phyloP scores from a whole-genome alignment of 1,140 invertebrate genomes.

The Diuraphis noxia region DNA sequence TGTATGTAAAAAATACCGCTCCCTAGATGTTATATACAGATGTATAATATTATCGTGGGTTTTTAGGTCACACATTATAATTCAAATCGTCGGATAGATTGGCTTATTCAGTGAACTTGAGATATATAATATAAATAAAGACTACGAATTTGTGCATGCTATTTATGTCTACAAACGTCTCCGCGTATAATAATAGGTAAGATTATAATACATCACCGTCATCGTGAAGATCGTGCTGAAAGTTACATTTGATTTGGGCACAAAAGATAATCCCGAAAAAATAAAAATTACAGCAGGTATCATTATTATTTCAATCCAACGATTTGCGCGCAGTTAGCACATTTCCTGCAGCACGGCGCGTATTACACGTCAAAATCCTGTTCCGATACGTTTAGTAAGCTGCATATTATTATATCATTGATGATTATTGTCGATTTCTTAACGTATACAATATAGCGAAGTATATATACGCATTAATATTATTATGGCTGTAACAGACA shows the following conservation, averaged over 20 bases:
- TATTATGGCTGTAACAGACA: not conserved
- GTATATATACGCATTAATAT: not conserved
- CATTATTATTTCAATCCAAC: not conserved
- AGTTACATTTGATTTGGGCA: not conserved
- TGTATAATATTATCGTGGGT: not conserved
- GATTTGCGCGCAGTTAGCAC: slow-evolving; percentile 1
- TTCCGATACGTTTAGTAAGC: not conserved
- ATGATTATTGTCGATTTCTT: not conserved
- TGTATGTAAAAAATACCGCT: not conserved
- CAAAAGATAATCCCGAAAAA: not conserved
- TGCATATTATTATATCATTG: not conserved
- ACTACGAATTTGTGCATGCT: not conserved
- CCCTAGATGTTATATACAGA: not conserved
- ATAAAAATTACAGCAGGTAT: not conserved
- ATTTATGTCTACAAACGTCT: not conserved
- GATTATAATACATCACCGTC: not conserved
- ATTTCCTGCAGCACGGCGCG: not conserved
- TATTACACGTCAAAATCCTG: not conserved
- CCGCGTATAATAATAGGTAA: not conserved
- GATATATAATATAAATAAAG: too few species aligned
- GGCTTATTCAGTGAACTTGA: not conserved
- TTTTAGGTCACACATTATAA: not conserved
- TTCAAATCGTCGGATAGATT: not conserved
- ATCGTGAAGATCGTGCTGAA: not conserved
- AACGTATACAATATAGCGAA: not conserved